phyloP scores from a whole-genome alignment of 2,888 invertebrate species.

The Scaptomyza polygonia region DNA sequence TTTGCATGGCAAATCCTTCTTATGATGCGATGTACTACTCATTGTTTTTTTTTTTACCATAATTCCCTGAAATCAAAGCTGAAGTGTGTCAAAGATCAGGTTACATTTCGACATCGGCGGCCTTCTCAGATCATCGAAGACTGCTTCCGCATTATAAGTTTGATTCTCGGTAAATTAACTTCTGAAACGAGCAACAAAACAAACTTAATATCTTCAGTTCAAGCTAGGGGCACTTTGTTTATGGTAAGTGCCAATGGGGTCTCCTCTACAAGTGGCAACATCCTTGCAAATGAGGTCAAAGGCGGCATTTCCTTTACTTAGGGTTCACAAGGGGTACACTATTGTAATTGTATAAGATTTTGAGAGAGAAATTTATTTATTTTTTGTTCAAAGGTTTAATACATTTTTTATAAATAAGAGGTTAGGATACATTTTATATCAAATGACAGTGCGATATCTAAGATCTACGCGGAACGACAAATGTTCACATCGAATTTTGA shows the following conservation, averaged over 20 bases:
- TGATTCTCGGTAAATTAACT: slow-evolving; percentile 80
- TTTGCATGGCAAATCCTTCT: slow-evolving; percentile 70
- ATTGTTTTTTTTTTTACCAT: slow-evolving; percentile 47
- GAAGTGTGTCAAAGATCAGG: slow-evolving; percentile 76
- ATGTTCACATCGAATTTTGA: neutral
- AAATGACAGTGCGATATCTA: too few relatives aligned
- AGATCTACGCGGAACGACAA: too few relatives aligned
- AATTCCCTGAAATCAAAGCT: slow-evolving; percentile 77
- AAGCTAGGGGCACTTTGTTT: slow-evolving; percentile 61
- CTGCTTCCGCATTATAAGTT: slow-evolving; percentile 58
- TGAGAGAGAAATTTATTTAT: neutral
- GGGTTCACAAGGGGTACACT: neutral
- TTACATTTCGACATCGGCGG: slow-evolving; percentile 51
- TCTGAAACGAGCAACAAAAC: slow-evolving; percentile 47
- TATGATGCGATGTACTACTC: slow-evolving; percentile 38
- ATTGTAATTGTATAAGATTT: neutral
- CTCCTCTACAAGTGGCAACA: slow-evolving; percentile 57
- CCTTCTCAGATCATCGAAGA: slow-evolving; percentile 55
- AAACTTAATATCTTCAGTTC: slow-evolving; percentile 26
- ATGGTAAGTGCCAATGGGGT: slow-evolving; percentile 9
- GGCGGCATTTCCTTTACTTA: slow-evolving; percentile 29
- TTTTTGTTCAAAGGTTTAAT: too few relatives aligned
- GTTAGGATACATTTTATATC: too few relatives aligned
- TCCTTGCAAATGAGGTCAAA: slow-evolving; percentile 49
- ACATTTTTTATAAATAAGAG: too few relatives aligned